Base-by-base conservation (phyloP, 35 echinoderm and acorn worm species). In the Apostichopus parvimensis region DNA sequence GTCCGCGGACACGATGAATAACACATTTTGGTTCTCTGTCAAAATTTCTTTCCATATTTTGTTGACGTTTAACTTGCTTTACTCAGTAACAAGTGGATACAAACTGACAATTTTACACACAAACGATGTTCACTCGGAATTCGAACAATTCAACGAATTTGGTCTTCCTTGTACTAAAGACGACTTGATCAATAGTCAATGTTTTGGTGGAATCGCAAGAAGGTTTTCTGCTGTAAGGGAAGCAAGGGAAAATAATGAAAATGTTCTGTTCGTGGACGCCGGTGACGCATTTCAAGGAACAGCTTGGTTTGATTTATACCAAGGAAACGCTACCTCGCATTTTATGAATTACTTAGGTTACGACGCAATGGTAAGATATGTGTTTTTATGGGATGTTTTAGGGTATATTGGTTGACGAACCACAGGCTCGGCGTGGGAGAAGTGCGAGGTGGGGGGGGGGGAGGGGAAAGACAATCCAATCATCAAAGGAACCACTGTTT, bases 281-380 rank as follows among this genome's bases (percentile, higher is more conserved):
- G 93, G 93, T 8, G 93, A 94, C 57, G 11, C 81, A 5, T 94
- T 72, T 79, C 96, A 95, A 79, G 96, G 94, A 24, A 92, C 96
- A 5, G 56, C 88, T 11, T 98, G 96, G 96, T 98, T 95, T 80
- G 87, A 95, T 53, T 77, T 84, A 2, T 98, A 94, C 76, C 77
- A 82, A 68, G 92, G 92, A 34, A 25, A 58, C 26, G 86, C 92
- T 8, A 57, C 86, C 3, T 18, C 92, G n/a, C 70, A 93, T 57
- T 93, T 93, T 22, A 89, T 90, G 87, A 68, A 93, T 54, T 14
- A 53, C 12, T n/a, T 93, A 8, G 8, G 57, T 52, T 93, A 93
- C 66, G 86, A 93, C 26, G 87, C 92, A 4, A 89, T 89, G 92
- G 92, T 93, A 81, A 89, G 96, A 87, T 45, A 45, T 45, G 34